Evolutionary conservation across 2,888 invertebrate genomes (phyloP), one percentile per base, ranked within the genome.

Genomic region (Eremobia ochroleuca): DNA sequence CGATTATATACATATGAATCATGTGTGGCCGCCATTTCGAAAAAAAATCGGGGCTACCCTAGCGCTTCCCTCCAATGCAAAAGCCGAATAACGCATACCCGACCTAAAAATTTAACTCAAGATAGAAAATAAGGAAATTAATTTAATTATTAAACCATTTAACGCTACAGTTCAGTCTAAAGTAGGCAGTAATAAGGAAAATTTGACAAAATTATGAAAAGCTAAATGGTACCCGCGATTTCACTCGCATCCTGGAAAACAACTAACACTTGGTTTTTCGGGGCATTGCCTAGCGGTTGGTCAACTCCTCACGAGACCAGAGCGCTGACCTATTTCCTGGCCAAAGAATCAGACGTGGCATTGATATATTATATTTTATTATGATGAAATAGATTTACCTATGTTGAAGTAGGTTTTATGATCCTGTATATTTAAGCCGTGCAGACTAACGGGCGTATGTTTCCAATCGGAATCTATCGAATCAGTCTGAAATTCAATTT

Each of bases 401-500:
- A 13, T 49, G 21, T 21, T 6, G 21, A 49, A 21, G 49, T 49
- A 49, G 28, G 25, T 34, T 37, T 1, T 62, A 37, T 8, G 4
- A 28, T 62, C 0, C 2, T 18, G 11, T 46, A 18, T 34, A 31
- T 76, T 61, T 77, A 1, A 9, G 9, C 64, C 46, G 31, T 34
- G 43, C 69, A 25, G 76, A 43, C 68, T 31, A 11, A 8, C 4
- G 0, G 5, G 66, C 88, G 90, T 92, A 59, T 88, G 87, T 88
- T 78, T 74, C 25, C 82, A 67, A 61, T 9, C 11, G 85, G 90
- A 89, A 91, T 92, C 89, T 89, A 90, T 92, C 91, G 93, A 92
- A 90, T 91, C 91, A 85, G 87, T 76, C 83, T 87, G 90, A 90
- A 92, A 93, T 93, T 90, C 91, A 92, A 93, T 93, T 93, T 92